Evolutionary conservation across 2,113 vertebrate species (phyloP), one percentile per base, ranked within the genome.

Genomic region (Notarius quadriscutis): DNA sequence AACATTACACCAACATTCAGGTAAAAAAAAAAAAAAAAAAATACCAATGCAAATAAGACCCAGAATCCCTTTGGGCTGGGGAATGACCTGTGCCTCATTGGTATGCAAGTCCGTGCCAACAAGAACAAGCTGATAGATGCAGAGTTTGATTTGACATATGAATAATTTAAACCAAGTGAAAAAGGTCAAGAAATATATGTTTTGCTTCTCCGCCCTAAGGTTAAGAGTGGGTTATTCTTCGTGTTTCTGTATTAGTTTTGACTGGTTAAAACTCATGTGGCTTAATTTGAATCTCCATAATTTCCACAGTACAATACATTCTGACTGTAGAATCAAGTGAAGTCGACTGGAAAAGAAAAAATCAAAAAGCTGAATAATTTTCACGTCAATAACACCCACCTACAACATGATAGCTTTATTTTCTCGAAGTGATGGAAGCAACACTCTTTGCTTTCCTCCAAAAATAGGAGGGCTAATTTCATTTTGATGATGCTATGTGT

Each of bases 71-170:
- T 62, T 27, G 51, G 71, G 79, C 84, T 83, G 53, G 18, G 7
- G 81, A 27, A 71, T 87, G 84, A 88, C 79, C 83, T 88, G 69
- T 78, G 41, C 22, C 81, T 87, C 2, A 86, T 89, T 87, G 86
- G 62, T 60, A 83, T 85, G 78, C 34, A 84, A 82, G 51, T 82
- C 80, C 72, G 58, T 53, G 72, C 71, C 82, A 75, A 87, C 72
- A n/a, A 77, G 63, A 81, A 87, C 75, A 74, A 57, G 71, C 79
- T 58, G 81, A 89, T 57, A 86, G 71, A 89, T 58, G 74, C 51
- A 69, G 27, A 48, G 85, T 65, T 84, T 84, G 82, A 86, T 81
- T 81, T 57, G 75, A 79, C 62, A 84, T 81, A 74, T 81, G 83
- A 86, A 84, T 84, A 84, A 84, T 77, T 63, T 65, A 34, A 67